Evolutionary conservation across 2,113 vertebrate species (phyloP).

Genomic region (Crypturellus undulatus): DNA sequence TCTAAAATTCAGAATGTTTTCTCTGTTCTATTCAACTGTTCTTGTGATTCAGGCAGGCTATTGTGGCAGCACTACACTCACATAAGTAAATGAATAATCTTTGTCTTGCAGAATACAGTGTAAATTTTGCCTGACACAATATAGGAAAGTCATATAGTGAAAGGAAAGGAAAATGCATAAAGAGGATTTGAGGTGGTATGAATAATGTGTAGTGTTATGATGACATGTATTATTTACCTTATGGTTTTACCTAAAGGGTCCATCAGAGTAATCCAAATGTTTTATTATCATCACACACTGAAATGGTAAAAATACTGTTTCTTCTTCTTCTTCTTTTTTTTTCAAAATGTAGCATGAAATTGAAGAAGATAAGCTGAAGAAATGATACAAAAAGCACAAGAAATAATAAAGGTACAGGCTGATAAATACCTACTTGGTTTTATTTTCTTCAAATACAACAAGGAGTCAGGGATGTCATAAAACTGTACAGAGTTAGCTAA

Average conservation of each 20-base stretch:
- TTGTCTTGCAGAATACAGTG: not conserved
- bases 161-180: not conserved
- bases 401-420: not conserved
- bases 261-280: not conserved
- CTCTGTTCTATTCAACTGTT: not conserved
- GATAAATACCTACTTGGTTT: not conserved
- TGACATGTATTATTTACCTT: not conserved
- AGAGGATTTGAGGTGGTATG: not conserved
- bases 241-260: not conserved
- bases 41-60: not conserved
- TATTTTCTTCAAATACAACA: not conserved
- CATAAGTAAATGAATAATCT: not conserved
- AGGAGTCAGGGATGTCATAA: not conserved
- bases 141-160: not conserved
- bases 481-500: not conserved
- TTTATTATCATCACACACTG: not conserved
- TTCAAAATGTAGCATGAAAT: not conserved
- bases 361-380: not conserved
- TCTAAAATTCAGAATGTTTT: not conserved
- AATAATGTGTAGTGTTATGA: not conserved
- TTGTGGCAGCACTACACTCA: not conserved
- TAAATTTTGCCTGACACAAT: not conserved
- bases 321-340: not conserved
- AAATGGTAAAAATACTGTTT: accelerated
- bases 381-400: not conserved